Base-by-base conservation (phyloP, 2,113 vertebrate species). In the Colius striatus region DNA sequence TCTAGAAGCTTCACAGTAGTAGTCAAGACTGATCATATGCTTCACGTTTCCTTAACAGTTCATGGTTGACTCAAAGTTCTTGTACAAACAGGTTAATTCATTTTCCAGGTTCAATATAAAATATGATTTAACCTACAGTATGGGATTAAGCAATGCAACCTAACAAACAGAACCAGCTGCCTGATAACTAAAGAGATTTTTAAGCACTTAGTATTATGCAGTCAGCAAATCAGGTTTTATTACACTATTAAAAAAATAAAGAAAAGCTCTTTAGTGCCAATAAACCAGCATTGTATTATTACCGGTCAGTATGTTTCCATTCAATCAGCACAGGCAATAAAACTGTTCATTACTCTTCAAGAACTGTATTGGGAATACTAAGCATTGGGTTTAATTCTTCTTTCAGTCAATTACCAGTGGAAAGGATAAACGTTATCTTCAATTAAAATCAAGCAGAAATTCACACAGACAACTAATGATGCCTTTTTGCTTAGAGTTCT, bases 151-250 rank as follows among this genome's bases (percentile, higher is more conserved):
- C 41, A 94, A 65, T 18, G 54, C 18, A n/a, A 89, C 47, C 74
- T 58, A 55, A 79, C 57, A 89, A 90, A 67, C 23, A 89, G 47
- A 68, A 74, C 26, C 62, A 94, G 86, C 50, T 67, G 58, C 62
- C 67, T 74, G 62, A 85, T 62, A 93, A 87, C 13, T 5, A 57
- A 65, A 87, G 21, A 80, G 19, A 58, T 61, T 77, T 91, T 92
- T 63, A 95, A 87, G 68, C 51, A 81, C 61, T 71, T 72, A 43
- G 47, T 61, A 58, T 19, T 55, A 50, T 1, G 6, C 47, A 73
- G 70, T 45, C 67, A 91, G 45, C 70, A 95, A 89, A 87, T 68
- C 36, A 55, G 61, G 34, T 88, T 94, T 96, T 77, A 94, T 61
- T 73, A 73, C 25, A 36, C 62, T 72, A 86, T 20, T 76, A 87